Base-by-base conservation (phyloP, 1,140 invertebrate species). In the Rhyzopertha dominica region DNA sequence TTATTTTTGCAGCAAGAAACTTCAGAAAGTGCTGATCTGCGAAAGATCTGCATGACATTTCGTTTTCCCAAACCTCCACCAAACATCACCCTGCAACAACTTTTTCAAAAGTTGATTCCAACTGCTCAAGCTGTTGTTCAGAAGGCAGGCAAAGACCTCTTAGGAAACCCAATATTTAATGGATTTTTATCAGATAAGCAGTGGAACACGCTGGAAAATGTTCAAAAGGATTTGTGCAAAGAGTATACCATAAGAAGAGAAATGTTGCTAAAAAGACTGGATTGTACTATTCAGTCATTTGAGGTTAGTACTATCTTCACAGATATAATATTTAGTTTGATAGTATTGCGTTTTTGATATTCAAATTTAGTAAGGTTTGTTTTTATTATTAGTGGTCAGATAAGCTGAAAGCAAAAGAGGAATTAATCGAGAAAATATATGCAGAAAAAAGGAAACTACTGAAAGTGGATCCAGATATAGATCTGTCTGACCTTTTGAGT, bases 271-370 rank as follows among this genome's bases (percentile, higher is more conserved):
- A 93, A 90, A 47, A 74, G 95, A 36, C 67, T 96, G 28, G 93
- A 97, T 71, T 92, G 94, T 25, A 98, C 94, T 3, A 80, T 97
- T 58, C 88, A 93, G 67, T 95, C 91, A 16, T 97, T 96, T 69
- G 76, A 85, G 72, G 59, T 62, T 49, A 46, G 24, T 49, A 9
- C 8, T 35, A 12, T 20, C 17, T 23, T 34, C 5, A 20, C 34
- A 34, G 17, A 34, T 5, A 41, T 35, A 26, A 22, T 3, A 40
- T n/a, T 13, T 14, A 24, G 4, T 31, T 16, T 36, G 16, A 23
- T 37, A 39, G 19, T 31, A 36, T 43, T 23, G 13, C 18, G 22
- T 32, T 32, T 20, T 38, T 23, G 10, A 23, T 8, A 25, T 12
- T 23, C 17, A 16, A 3, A 36, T 39, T 37, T 35, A 17, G 14